Evolutionary conservation across 2,888 invertebrate genomes (phyloP), one percentile per base, ranked within the genome.

Genomic region (Cryptosula pallasiana): DNA sequence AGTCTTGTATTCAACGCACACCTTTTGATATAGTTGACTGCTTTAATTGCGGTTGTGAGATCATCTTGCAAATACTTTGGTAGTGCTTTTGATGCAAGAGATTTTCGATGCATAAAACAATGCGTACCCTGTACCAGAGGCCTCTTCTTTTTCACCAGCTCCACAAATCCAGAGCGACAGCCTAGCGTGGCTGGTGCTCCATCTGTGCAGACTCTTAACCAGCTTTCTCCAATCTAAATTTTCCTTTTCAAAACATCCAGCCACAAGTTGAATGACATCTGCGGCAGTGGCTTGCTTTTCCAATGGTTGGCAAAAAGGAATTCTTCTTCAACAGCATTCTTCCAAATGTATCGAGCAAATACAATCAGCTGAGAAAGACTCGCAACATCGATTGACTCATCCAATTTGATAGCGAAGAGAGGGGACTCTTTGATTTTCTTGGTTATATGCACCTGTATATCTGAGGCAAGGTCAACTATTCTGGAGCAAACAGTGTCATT

Each of bases 1-100:
- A 57, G 57, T 25, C 57, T 5, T 57, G 57, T n/a, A 25, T 57
- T 57, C 57, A 57, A 57, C n/a, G 57, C 57, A 23, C 5, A 25
- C 25, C 57, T 25, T 25, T 57, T 23, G 5, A 57, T 57, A 20
- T 45, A 45, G 45, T 45, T 45, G 5, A 45, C 45, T 5, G 45
- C 45, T 45, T 45, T 45, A 45, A 45, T 45, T 45, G 20, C 45
- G 5, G 45, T 45, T 45, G 45, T 13, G 20, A 45, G 45, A 45
- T 45, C 9, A 45, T 45, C 45, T 13, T 45, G 9, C 45, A 45
- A 13, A 45, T 5, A 45, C 45, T 45, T 5, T 5, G 20, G 45
- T 13, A 45, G 45, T 13, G 45, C 20, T 45, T 20, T 45, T 13
- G 45, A 5, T 13, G 45, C 45, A 20, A 20, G 45, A 45, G 45